Evolutionary conservation across 2,888 invertebrate genomes (phyloP).

Genomic region (Drosophila melanocephala): DNA sequence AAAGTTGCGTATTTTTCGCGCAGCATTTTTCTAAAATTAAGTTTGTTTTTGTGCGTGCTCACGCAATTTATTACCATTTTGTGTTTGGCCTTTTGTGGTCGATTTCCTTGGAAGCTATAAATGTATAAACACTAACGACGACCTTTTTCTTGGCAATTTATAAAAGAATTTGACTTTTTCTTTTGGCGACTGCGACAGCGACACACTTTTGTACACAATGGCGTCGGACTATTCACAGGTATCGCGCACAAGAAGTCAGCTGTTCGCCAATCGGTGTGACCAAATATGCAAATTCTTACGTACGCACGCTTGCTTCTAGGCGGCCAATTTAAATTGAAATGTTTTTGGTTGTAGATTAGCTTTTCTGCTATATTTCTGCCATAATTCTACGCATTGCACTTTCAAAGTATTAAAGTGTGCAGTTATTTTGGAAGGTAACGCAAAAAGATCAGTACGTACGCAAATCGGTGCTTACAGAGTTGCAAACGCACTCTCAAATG

Average conservation of each 20-base stretch:
- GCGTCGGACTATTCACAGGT: conserved; percentile 52
- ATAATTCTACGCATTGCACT: background rate
- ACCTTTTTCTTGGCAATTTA: conserved; percentile 49
- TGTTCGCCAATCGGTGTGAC: conserved; percentile 31
- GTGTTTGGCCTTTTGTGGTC: conserved; percentile 39
- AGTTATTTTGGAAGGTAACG: background rate
- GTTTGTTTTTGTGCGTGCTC: background rate
- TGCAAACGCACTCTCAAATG: background rate
- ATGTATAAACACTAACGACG: conserved; percentile 45
- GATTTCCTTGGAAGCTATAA: conserved; percentile 53
- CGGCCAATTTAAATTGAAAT: conserved; percentile 18
- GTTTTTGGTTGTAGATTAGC: background rate
- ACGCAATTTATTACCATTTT: conserved; percentile 55
- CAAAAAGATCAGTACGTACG: background rate
- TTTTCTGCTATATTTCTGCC: background rate
- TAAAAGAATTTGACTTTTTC: conserved; percentile 41
- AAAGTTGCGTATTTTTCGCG: conserved; percentile 48
- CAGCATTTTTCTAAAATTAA: conserved; percentile 24
- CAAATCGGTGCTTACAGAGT: background rate
- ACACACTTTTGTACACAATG: conserved; percentile 65
- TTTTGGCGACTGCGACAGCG: conserved; percentile 49
- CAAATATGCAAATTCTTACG: background rate
- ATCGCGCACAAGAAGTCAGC: conserved; percentile 43
- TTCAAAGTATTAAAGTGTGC: background rate
- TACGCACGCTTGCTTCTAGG: background rate